A percentile compares a stretch with the other conserved stretches of the same genome.
Conservation (phyloP, 2,888 invertebrate species). For the Petrolisthes manimaculis region DNA sequence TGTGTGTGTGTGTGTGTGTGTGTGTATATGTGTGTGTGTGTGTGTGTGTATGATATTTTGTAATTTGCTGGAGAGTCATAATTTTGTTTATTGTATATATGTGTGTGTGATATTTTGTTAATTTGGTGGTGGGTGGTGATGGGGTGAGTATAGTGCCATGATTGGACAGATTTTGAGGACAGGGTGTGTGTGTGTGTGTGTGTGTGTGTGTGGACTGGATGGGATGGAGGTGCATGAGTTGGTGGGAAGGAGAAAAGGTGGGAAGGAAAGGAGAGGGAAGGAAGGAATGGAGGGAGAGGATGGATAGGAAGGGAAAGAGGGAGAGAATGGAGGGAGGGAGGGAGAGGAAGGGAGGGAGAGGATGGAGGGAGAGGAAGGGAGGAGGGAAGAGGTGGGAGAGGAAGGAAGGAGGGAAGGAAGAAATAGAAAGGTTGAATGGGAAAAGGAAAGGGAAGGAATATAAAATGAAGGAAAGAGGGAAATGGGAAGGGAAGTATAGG, state of each 20-base stretch:
- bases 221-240: neutral
- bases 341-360: neutral
- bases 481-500: neutral
- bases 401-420: neutral
- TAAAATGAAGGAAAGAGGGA: neutral
- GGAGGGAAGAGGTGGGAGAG: neutral
- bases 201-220: neutral
- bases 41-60: too few relatives aligned
- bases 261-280: neutral
- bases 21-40: neutral
- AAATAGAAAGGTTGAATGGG: neutral
- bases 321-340: neutral
- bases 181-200: neutral
- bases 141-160: neutral
- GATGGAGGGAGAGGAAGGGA: neutral
- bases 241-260: neutral
- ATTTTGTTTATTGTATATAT: neutral
- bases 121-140: neutral
- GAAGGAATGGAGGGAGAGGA: neutral
- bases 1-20: neutral
- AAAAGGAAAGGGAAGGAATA: neutral
- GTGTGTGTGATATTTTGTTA: neutral
- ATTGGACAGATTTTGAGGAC: too few relatives aligned
- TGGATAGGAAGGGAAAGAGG: neutral
- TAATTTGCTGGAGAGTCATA: neutral